Evolutionary conservation across 2,113 vertebrate species (phyloP).

Genomic region (Solea solea): DNA sequence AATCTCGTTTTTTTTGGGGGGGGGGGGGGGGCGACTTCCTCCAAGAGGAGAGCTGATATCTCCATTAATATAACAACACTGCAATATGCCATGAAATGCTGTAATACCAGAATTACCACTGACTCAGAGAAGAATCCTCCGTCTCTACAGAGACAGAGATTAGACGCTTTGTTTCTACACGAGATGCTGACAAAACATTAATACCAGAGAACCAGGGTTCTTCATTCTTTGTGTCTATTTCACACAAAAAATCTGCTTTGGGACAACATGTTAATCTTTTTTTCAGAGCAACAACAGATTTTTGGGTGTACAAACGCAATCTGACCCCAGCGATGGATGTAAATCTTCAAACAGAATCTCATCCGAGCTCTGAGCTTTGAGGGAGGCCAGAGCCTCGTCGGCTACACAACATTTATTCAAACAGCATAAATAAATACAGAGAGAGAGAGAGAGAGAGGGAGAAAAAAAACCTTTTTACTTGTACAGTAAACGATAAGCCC

Average conservation of each 20-base stretch:
- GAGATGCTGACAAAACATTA: constrained; percentile 26
- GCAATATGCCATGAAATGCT: constrained; percentile 42
- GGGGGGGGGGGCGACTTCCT: constrained; percentile 27
- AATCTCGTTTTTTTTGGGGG: constrained; percentile 54
- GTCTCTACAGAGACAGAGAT: constrained; percentile 30
- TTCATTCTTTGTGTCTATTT: constrained; percentile 9
- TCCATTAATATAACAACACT: constrained; percentile 50
- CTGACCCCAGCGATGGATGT: not conserved
- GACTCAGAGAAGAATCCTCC: constrained; percentile 24
- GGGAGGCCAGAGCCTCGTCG: not conserved
- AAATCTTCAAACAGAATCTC: not conserved
- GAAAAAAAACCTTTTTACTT: not conserved
- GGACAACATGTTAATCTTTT: constrained; percentile 33
- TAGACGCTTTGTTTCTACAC: constrained; percentile 17
- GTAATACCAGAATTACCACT: constrained; percentile 44
- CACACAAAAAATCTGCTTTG: not conserved
- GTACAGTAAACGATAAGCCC: not conserved
- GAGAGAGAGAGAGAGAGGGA: not conserved
- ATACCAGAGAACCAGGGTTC: constrained; percentile 32
- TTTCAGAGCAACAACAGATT: constrained; percentile 8
- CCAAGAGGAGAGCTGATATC: constrained; percentile 48
- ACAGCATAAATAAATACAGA: not conserved
- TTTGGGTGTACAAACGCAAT: not conserved
- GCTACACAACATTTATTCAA: not conserved
- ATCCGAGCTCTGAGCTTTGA: not conserved